Conservation (phyloP, 2,888 invertebrate genomes). For the Allolobophora icterica region DNA sequence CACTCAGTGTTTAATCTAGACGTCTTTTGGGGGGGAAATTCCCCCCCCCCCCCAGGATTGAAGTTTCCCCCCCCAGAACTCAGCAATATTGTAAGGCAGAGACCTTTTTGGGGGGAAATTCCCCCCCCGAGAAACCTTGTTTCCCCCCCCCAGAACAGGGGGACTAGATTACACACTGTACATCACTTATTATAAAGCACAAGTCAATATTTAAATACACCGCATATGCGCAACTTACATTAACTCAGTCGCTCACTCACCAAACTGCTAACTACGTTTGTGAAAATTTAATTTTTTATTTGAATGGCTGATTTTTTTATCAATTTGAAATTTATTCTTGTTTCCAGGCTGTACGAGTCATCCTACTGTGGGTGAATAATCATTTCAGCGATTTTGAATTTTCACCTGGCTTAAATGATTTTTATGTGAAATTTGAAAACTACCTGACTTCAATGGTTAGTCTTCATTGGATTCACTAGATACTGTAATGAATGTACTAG, state of each 20-base stretch:
- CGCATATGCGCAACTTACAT: no score
- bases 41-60: no score
- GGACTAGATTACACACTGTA: no score
- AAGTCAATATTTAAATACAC: no score
- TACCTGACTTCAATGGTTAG: conserved; percentile 82
- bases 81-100: no score
- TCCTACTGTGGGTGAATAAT: conserved; percentile 95
- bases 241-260: background rate
- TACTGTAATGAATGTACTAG: background rate
- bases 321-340: background rate
- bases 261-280: background rate
- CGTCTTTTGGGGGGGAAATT: no score
- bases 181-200: no score
- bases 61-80: no score
- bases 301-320: conserved; percentile 1
- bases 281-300: background rate
- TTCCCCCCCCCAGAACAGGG: no score
- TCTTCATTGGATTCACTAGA: background rate
- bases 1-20: no score
- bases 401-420: conserved; percentile 93
- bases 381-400: conserved; percentile 71
- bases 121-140: no score
- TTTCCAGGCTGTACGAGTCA: conserved; percentile 86
- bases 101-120: no score
- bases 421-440: conserved; percentile 88